Conservation (phyloP, 1,140 invertebrate genomes). For the Aphidius gifuensis region DNA sequence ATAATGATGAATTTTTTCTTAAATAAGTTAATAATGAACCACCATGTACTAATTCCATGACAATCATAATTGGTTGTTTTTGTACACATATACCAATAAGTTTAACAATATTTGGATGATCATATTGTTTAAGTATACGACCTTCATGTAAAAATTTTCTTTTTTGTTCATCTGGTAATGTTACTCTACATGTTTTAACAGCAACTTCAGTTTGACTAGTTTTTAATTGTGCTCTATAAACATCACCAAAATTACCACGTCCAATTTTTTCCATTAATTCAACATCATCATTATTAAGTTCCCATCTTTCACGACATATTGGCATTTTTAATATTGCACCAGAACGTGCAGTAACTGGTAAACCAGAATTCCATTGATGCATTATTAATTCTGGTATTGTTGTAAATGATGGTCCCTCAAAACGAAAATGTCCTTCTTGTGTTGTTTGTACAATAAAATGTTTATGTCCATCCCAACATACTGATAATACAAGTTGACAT, state of each 20-base stretch:
- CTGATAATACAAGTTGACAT: constrained; percentile 89
- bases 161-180: constrained; percentile 92
- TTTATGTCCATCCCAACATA: constrained; percentile 93
- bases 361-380: constrained; percentile 79
- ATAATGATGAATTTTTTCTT: constrained; percentile 68
- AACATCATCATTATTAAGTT: constrained; percentile 95
- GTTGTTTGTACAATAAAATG: constrained; percentile 98
- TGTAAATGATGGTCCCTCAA: constrained; percentile 90
- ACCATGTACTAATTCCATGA: constrained; percentile 95
- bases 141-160: constrained; percentile 95
- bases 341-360: constrained; percentile 87
- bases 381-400: constrained; percentile 88
- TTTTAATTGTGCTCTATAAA: constrained; percentile 86
- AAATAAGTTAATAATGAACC: constrained; percentile 87
- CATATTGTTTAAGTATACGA: constrained; percentile 92
- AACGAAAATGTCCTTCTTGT: constrained; percentile 85
- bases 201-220: constrained; percentile 83
- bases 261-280: constrained; percentile 91
- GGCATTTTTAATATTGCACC: constrained; percentile 85
- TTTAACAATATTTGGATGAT: constrained; percentile 94
- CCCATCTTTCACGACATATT: constrained; percentile 90
- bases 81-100: constrained; percentile 98
- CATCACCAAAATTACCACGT: constrained; percentile 95
- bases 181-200: constrained; percentile 93
- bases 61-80: constrained; percentile 98